Base-by-base conservation (phyloP, 2,797 vertebrate species). In the Fringilla coelebs region DNA sequence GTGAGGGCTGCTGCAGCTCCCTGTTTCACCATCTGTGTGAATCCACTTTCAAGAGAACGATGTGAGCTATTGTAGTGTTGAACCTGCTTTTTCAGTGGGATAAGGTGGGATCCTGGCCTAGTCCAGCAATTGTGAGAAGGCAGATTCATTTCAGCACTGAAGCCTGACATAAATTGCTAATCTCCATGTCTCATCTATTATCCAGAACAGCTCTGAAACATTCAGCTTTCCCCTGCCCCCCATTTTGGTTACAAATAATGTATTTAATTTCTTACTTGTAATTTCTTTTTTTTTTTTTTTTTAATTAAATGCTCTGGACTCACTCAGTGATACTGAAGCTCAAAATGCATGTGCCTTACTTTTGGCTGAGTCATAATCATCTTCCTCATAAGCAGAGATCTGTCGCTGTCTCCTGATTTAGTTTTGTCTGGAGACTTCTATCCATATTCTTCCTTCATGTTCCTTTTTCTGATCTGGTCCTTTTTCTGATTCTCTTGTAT, bases 401-500 rank as follows among this genome's bases (percentile, higher is more conserved):
- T 88, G 71, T 94, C 91, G 86, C 80, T 90, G 93, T 93, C 85
- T 91, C 62, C 85, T 91, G 92, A 91, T 88, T 46, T n/a, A 92
- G 32, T 84, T 92, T 84, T 67, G 73, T 92, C 90, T 87, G 45
- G 57, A 85, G 78, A 43, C 38, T 90, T 93, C 74, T 38, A 61
- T 74, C 75, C 20, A 2, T 82, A 49, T 85, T 78, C 63, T 86
- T 88, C 82, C 70, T 79, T 65, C 51, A 32, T 79, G 60, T 73
- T 90, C 67, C 73, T 49, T 19, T 83, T 95, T 85, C 62, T 52
- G 36, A 28, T 63, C 71, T 91, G 67, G 17, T 80, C 17, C 18
- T 61, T 61, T 61, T 61, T 10, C 58, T 61, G 36, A 40, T 61
- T 38, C 36, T 61, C 0, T 40, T 48, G 9, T 60, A 41, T 90